phyloP scores from a whole-genome alignment of 2,888 invertebrate species.

The Yponomeuta evonymella region DNA sequence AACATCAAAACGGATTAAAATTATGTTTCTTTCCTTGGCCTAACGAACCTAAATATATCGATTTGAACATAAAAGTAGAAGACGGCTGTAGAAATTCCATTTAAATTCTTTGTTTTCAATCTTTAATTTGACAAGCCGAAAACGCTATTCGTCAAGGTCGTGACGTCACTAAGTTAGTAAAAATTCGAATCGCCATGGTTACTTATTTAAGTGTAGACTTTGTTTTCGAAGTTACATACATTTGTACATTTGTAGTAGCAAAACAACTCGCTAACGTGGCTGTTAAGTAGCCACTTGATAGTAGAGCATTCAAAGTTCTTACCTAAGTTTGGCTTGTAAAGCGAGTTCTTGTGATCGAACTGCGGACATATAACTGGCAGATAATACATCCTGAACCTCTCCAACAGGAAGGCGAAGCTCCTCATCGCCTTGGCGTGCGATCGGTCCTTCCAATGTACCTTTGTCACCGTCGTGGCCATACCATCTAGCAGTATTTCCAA shows the following conservation, averaged over 20 bases:
- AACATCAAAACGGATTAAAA: background rate
- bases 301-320: slow-evolving; percentile 31
- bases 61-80: no score
- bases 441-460: slow-evolving; percentile 93
- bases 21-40: no score
- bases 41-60: no score
- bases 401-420: slow-evolving; percentile 93
- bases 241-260: no score
- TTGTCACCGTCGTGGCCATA: slow-evolving; percentile 93
- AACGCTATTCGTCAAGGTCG: no score
- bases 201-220: no score
- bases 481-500: slow-evolving; percentile 91
- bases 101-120: no score
- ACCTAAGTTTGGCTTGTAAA: slow-evolving; percentile 89
- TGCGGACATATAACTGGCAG: slow-evolving; percentile 93
- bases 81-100: no score
- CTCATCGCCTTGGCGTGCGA: slow-evolving; percentile 85
- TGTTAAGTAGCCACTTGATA: background rate
- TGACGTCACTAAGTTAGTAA: no score
- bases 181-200: no score
- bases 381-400: slow-evolving; percentile 93
- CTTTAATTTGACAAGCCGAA: no score
- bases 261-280: background rate
- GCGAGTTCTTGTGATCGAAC: slow-evolving; percentile 85
- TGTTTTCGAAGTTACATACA: no score